These are phyloP conservation scores for Triops longicaudatus DNA, from an alignment of 1,140 invertebrate species.

Conservation along the genomic window DNA sequence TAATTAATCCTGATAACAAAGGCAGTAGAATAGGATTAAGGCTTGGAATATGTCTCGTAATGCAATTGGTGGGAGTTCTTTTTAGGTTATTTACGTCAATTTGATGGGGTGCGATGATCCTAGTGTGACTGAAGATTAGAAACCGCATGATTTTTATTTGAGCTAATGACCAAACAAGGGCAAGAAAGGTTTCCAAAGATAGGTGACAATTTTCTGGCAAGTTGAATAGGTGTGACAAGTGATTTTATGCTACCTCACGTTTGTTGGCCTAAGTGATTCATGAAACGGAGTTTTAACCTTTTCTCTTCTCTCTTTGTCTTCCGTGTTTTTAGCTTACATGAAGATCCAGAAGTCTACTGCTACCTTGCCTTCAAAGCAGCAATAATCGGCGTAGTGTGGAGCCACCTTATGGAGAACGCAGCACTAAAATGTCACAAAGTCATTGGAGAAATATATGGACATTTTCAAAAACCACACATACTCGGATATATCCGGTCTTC, in stretches of 20 bases:
- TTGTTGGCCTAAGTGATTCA: background rate
- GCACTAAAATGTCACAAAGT: background rate
- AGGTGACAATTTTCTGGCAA: no score
- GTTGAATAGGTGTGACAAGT: no score
- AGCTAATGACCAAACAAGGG: no score
- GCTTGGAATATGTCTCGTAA: background rate
- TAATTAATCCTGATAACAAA: background rate
- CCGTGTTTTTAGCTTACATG: background rate
- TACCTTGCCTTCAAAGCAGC: background rate
- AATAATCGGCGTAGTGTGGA: background rate
- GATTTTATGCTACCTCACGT: background rate
- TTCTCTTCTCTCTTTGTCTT: background rate
- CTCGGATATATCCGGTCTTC: no score
- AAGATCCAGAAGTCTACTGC: background rate
- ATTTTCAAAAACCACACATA: no score
- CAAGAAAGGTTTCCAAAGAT: no score
- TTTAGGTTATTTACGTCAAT: background rate
- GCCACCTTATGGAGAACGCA: background rate
- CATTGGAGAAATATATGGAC: no score
- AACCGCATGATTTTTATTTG: no score
- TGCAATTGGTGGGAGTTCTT: constrained; percentile 9
- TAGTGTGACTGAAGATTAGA: no score
- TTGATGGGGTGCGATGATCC: no score
- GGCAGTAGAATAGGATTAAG: background rate
- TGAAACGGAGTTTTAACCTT: background rate